Evolutionary conservation across 2,888 invertebrate genomes (phyloP).

Genomic region (Leistus spinibarbis): DNA sequence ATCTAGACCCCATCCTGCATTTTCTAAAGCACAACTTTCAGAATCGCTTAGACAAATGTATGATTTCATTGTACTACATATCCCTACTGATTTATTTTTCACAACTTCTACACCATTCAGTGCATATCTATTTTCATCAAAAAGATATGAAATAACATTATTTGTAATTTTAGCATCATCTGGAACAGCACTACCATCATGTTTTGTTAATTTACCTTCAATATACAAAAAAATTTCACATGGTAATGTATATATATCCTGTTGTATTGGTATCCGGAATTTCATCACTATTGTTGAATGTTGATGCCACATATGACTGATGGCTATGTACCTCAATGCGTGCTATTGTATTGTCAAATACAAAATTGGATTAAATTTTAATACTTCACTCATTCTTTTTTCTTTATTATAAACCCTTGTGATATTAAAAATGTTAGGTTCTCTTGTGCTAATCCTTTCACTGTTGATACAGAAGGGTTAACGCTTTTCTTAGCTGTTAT

Average conservation of each 20-base stretch:
- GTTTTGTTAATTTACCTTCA: background rate
- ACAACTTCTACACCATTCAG: slow-evolving; percentile 51
- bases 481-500: background rate
- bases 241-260: background rate
- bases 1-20: slow-evolving; percentile 45
- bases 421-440: slow-evolving; percentile 38
- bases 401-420: slow-evolving; percentile 33
- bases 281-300: slow-evolving; percentile 42
- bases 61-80: slow-evolving; percentile 50
- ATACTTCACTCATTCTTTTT: slow-evolving; percentile 39
- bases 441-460: slow-evolving; percentile 10
- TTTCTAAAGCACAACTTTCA: slow-evolving; percentile 45
- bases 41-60: slow-evolving; percentile 48
- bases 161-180: slow-evolving; percentile 33
- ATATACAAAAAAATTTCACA: background rate
- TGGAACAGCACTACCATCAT: background rate
- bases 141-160: slow-evolving; percentile 43
- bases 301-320: slow-evolving; percentile 43
- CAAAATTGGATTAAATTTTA: slow-evolving; percentile 27
- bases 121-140: slow-evolving; percentile 52
- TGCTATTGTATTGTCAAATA: background rate
- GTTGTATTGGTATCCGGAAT: background rate
- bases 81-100: slow-evolving; percentile 48
- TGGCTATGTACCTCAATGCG: slow-evolving; percentile 46
- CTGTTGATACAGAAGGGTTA: background rate